Base-by-base conservation (phyloP, 2,113 vertebrate genomes). In the Rhipidura dahli region DNA sequence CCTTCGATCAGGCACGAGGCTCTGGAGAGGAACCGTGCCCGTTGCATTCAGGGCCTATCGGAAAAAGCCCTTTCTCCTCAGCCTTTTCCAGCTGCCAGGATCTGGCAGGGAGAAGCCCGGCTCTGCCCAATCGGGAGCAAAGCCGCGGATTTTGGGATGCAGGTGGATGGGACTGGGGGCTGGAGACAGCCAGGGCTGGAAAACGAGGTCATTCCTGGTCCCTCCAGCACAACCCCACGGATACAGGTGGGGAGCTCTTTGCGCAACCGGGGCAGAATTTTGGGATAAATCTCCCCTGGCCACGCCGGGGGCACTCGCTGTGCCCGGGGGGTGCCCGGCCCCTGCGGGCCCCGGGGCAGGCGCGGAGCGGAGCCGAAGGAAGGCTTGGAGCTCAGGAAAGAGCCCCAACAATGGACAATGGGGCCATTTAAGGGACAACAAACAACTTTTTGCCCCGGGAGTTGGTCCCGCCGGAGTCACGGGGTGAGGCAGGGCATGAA, bases 381-480 rank as follows among this genome's bases (percentile, higher is more conserved):
- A 84, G 93, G 63, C 61, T 63, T 23, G 72, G 75, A 79, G 85
- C 88, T 65, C 88, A 77, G 94, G 94, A 57, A 90, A 40, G 73
- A 79, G 92, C 93, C 78, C 59, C 49, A 51, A 96, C 96, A 97
- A 96, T 95, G 86, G 65, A 97, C 96, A 97, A 96, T 93, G 95
- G 85, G 56, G 75, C 88, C 90, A 73, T 96, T 93, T 90, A 84
- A 75, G 63, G 87, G 70, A 94, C 82, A 87, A 95, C 84, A 92
- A 95, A 96, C 94, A 91, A 91, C 87, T 94, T 96, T 87, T 40
- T 84, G 91, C 87, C 93, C 93, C 21, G 77, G 21, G 89, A 87
- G 87, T 91, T 85, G 37, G 89, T 89, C 57, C 84, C 44, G 35
- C 26, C 42, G 72, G 63, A 91, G 89, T 96, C 96, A 96, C 89